A percentile compares a stretch with the other conserved stretches of the same genome.
Conservation (phyloP, 2,888 invertebrate genomes). For the Tetranychus truncatus region DNA sequence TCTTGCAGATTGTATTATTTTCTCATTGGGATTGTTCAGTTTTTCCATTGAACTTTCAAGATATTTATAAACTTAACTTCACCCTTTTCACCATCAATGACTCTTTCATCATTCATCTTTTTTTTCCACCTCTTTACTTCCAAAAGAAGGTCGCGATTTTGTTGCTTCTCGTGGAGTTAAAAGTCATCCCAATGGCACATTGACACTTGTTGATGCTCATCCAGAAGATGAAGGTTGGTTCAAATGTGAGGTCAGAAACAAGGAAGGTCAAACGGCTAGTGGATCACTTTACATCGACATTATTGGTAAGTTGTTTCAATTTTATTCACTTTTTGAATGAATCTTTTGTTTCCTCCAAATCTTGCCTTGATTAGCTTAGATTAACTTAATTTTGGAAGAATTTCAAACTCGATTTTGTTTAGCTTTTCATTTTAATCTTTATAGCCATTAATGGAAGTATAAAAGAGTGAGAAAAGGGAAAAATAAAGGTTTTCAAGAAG, state of each 20-base stretch:
- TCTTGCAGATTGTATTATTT: too few species aligned
- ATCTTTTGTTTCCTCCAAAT: not conserved
- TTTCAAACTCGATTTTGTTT: too few species aligned
- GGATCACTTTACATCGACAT: conserved; percentile 17
- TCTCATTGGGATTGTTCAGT: too few species aligned
- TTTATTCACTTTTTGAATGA: not conserved
- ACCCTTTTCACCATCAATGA: too few species aligned
- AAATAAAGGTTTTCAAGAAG: too few species aligned
- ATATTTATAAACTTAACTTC: too few species aligned
- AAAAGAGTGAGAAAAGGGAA: not conserved
- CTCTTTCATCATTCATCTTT: too few species aligned
- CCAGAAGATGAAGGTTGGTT: conserved; percentile 33
- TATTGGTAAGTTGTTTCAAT: conserved; percentile 7
- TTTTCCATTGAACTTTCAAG: too few species aligned
- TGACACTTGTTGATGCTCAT: conserved; percentile 32
- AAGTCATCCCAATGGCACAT: conserved; percentile 31
- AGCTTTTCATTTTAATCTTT: not conserved
- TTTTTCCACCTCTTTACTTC: too few species aligned
- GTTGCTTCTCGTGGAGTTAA: conserved; percentile 30
- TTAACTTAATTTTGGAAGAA: not conserved
- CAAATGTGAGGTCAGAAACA: conserved; percentile 32
- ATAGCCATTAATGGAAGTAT: not conserved
- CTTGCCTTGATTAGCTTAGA: not conserved
- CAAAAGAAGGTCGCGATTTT: conserved; percentile 11
- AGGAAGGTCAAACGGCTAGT: conserved; percentile 28